Evolutionary conservation across 2,888 invertebrate genomes (phyloP), one percentile per base, ranked within the genome.

Genomic region (Lamellibrachia satsuma): DNA sequence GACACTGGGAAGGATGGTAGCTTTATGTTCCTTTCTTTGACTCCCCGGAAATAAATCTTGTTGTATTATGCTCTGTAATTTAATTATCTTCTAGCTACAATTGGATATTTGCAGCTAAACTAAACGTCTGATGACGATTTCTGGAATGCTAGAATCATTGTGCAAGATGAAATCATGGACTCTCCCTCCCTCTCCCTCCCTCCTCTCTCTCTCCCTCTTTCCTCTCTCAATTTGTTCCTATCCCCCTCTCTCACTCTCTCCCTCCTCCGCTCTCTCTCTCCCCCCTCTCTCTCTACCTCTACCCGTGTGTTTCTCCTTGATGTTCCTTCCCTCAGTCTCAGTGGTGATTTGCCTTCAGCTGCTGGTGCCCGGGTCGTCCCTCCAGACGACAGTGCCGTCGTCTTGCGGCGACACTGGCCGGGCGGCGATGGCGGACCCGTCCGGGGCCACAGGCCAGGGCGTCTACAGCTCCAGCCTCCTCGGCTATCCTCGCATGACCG

Each of bases 401-500:
- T 75, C 75, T 15, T 75, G 75, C 22, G 75, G 75, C 2, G 75
- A 75, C 22, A 15, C 22, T 15, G 75, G 75, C 22, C 75, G 75
- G 6, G 15, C 75, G 75, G 52, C 90, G 22, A 95, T 96, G 94
- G 95, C 96, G 3, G 96, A 96, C 94, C 96, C 96, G 7, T 95
- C 95, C 94, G 95, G 95, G 3, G 96, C 95, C 27, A 95, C 96
- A 52, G 95, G 96, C 92, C 96, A 95, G 7, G 96, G 95, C 98
- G 98, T 94, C 97, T 98, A 96, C 98, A 98, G 97, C 97, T 95
- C 96, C 52, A 95, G 95, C 60, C 94, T 98, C 95, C 97, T 98
- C 95, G 98, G 98, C 97, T 98, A 98, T 97, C 98, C 98, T 97
- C 97, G 98, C 96, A 97, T 98, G 96, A 96, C 95, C 95, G 97